Base-by-base conservation (phyloP, 2,113 vertebrate species). In the Brienomyrus longianalis region DNA sequence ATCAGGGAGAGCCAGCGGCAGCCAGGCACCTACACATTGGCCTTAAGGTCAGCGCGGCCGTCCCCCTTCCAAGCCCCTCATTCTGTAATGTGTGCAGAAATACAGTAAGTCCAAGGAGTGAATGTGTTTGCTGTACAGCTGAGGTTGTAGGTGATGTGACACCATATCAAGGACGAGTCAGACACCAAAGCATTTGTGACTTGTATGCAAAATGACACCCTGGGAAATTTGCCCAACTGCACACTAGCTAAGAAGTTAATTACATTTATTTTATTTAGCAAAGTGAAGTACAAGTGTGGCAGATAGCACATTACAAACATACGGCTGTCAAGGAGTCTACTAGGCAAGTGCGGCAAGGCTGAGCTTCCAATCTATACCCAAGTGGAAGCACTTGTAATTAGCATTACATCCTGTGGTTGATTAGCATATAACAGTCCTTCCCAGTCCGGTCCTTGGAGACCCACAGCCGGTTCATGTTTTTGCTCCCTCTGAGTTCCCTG, bases 1-100 rank as follows among this genome's bases (percentile, higher is more conserved):
- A 99, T 99, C 94, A 96, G 98, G 90, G 98, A 99, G 95, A 99
- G 98, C 93, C 98, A 99, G 93, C 96, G 98, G 83, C 98, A 99
- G 92, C 97, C 97, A 21, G 98, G 98, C 93, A 99, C 98, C 6
- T 99, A 99, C 94, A 99, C 98, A 45, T 95, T 99, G 95, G 98
- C 98, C 93, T 95, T 99, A 92, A 97, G 98, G 98, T 99, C 35
- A 62, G 89, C 13, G 8, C 6, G 23, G 10, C 31, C 39, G 13
- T 1, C 23, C 4, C 27, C 62, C 70, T 83, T 47, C 21, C 45
- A 3, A 8, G 6, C 83, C 19, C 83, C 39, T 6, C 35, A 2
- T 19, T 43, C 31, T 17, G 74, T 43, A 31, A 43, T 5, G 1
- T 1, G 15, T 43, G 74, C 35, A 2, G 74, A 80, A 80, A 17